These are phyloP conservation scores for Alloscopus bannaensis DNA, from an alignment of 2,888 invertebrate genomes.

Conservation along the genomic window DNA sequence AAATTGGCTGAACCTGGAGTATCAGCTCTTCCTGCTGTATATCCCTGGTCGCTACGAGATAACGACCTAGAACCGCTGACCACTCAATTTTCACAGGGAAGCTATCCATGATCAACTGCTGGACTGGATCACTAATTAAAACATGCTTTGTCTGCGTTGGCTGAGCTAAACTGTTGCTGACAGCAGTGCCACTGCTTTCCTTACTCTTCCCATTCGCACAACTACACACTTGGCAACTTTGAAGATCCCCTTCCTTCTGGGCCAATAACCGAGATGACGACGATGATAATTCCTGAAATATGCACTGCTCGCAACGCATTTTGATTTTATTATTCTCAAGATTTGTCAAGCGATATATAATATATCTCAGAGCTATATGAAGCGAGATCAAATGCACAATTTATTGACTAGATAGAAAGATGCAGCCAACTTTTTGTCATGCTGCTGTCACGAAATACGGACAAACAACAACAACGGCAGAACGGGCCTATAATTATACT, in stretches of 20 bases:
- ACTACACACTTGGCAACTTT: constrained; percentile 3
- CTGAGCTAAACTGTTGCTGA: not conserved
- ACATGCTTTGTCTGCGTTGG: not conserved
- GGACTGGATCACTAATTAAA: constrained; percentile 14
- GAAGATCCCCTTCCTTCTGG: not conserved
- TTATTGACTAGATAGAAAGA: constrained; percentile 11
- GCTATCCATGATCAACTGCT: constrained; percentile 28
- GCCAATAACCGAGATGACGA: too few relatives aligned
- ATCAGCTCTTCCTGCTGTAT: constrained; percentile 36
- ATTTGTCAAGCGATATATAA: too few relatives aligned
- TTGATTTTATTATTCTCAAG: too few relatives aligned
- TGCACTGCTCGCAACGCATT: constrained; percentile 29
- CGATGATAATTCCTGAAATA: constrained; percentile 24
- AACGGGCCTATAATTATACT: constrained; percentile 21
- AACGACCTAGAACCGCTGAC: constrained; percentile 28
- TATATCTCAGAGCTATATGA: too few relatives aligned
- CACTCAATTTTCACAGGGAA: constrained; percentile 53
- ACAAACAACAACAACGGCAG: constrained; percentile 11
- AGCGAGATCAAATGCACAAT: constrained; percentile 24
- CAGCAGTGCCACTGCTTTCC: constrained; percentile 13
- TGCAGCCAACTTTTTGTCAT: constrained; percentile 33
- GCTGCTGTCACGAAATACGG: constrained; percentile 36
- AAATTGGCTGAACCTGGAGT: constrained; percentile 44
- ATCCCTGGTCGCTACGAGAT: constrained; percentile 52
- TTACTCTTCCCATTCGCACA: not conserved